Conservation (phyloP, 2,113 vertebrate species). For the Heteronetta atricapilla region DNA sequence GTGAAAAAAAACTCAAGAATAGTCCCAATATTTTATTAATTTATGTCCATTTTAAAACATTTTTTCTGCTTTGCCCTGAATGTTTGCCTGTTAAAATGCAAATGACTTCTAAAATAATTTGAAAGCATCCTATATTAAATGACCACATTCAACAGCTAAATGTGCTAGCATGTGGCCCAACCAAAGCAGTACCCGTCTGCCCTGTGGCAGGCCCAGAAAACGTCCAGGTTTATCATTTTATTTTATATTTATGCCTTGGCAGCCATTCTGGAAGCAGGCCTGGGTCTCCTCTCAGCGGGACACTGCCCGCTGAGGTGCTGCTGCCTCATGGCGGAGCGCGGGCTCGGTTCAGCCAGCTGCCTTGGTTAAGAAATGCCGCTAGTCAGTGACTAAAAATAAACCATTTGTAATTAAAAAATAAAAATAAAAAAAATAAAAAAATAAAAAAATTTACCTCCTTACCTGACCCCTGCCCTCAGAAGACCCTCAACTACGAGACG, state of each 20-base stretch:
- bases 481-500: no score
- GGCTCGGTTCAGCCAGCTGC: background rate
- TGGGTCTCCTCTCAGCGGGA: no score
- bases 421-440: background rate
- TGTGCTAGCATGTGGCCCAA: no score
- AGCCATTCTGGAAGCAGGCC: no score
- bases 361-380: background rate
- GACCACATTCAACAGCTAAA: background rate
- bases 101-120: background rate
- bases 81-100: background rate
- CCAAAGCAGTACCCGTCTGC: rapidly evolving
- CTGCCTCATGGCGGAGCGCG: rapidly evolving
- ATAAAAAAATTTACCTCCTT: background rate
- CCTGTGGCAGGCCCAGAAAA: background rate
- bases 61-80: background rate
- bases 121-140: background rate
- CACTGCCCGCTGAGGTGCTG: rapidly evolving
- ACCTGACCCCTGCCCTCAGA: no score
- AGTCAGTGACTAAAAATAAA: background rate
- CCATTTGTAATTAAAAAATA: no score
- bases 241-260: no score
- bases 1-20: background rate
- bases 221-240: no score
- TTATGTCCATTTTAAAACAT: background rate
- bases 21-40: background rate